Evolutionary conservation across 2,113 vertebrate species (phyloP).

Genomic region (Thalassarche chlororhynchos): DNA sequence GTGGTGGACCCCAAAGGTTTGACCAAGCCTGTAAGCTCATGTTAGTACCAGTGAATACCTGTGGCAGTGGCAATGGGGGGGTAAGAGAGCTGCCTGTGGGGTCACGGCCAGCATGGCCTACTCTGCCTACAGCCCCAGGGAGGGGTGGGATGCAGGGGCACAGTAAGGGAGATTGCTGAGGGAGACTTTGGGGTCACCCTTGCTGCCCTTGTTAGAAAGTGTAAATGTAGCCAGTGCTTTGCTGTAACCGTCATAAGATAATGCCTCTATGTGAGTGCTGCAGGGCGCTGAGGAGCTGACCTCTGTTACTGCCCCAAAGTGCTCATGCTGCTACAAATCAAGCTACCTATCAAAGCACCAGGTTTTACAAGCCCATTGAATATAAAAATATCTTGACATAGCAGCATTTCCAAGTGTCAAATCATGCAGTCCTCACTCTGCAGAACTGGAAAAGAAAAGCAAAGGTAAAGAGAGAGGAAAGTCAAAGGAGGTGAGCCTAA

Average conservation of each 20-base stretch:
- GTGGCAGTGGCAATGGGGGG: background rate
- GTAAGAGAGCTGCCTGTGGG: background rate
- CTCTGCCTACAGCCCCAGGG: background rate
- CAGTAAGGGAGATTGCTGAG: background rate
- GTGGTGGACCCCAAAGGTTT: background rate
- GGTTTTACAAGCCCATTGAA: background rate
- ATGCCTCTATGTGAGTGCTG: background rate
- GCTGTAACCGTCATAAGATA: rapidly evolving
- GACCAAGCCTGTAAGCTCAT: background rate
- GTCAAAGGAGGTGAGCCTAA: background rate
- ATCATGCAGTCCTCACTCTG: background rate
- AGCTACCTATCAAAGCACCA: background rate
- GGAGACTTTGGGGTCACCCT: background rate
- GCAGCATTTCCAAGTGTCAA: background rate
- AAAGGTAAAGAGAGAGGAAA: background rate
- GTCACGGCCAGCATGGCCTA: rapidly evolving
- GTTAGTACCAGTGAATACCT: background rate
- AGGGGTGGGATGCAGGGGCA: background rate
- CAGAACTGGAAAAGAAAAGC: background rate
- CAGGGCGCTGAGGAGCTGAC: background rate
- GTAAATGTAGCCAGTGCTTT: rapidly evolving
- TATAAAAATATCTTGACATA: background rate
- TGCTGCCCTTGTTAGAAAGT: background rate
- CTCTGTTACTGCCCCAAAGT: background rate
- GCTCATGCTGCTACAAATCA: background rate